Evolutionary conservation across 2,113 vertebrate species (phyloP), one percentile per base, ranked within the genome.

Genomic region (Notechis scutatus): DNA sequence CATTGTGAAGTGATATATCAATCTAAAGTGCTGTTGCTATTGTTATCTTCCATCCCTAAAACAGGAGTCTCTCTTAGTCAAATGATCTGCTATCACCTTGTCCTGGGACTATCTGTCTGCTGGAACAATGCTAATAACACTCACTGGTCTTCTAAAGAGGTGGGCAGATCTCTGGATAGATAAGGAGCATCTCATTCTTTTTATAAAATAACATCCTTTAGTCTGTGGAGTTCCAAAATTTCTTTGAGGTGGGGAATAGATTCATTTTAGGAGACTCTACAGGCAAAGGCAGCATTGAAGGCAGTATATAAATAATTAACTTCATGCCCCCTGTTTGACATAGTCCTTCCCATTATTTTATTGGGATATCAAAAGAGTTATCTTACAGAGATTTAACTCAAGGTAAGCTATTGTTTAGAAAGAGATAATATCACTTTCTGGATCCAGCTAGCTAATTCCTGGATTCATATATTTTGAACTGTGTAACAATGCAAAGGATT

Each of bases 401-500:
- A 56, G 39, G 14, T 81, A 89, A 87, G 47, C 92, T 69, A 47
- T 54, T 61, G n/a, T 52, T 54, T 0, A 0, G 81, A 81, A 81
- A 45, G 14, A 56, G 24, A 64, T 26, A 52, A 4, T 0, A 0
- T 54, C 90, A 74, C 52, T 89, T 61, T 39, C 26, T 39, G 5
- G 39, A 61, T 6, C 29, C 0, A 0, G 64, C 57, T 29, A 89
- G 69, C 64, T 45, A 54, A 34, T 85, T 57, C 39, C 56, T 81
- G 47, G 92, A 6, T 56, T 42, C 91, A 23, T 3, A 39, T 90
- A n/a, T 69, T 59, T 26, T 42, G 92, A 1, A 5, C 0, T 9
- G 85, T 91, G 54, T 1, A 0, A 0, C 42, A 34, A 12, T 59
- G 39, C 45, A 56, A 85, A 5, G 1, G 54, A n/a, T 59, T 20